A percentile compares a stretch with the other conserved stretches of the same genome.
These are phyloP conservation scores for Oncorhynchus tshawytscha DNA, from an alignment of 2,113 vertebrate genomes.

Conservation along the genomic window DNA sequence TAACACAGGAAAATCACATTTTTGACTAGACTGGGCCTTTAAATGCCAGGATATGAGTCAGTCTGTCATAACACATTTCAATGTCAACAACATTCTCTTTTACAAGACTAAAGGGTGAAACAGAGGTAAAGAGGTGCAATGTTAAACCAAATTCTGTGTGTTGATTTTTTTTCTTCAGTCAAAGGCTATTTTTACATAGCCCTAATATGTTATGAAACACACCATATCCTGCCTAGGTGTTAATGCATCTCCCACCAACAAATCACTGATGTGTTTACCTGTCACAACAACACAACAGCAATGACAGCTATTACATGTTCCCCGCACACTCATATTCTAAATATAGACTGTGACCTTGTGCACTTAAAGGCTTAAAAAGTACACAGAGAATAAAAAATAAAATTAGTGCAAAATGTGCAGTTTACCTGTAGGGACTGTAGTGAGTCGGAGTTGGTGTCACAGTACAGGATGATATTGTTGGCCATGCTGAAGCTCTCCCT, in stretches of 20 bases:
- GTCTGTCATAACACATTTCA: background rate
- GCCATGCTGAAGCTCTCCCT: slow-evolving; percentile 99
- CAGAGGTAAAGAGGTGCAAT: background rate
- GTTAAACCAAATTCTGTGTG: background rate
- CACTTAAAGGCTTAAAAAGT: no score
- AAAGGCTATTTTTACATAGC: background rate
- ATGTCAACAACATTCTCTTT: background rate
- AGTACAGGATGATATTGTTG: slow-evolving; percentile 98
- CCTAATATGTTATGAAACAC: slow-evolving; percentile 4
- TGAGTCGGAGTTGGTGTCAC: slow-evolving; percentile 89
- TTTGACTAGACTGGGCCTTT: no score
- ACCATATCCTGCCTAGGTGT: background rate
- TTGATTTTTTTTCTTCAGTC: background rate
- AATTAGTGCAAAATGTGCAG: background rate
- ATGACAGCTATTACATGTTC: slow-evolving; percentile 6
- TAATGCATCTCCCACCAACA: slow-evolving; percentile 20
- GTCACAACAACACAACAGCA: background rate
- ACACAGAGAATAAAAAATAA: no score
- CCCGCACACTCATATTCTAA: slow-evolving; percentile 12
- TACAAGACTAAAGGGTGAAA: background rate
- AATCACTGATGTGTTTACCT: slow-evolving; percentile 4
- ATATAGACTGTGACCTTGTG: slow-evolving; percentile 10
- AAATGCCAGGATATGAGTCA: background rate
- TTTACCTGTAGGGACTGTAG: slow-evolving; percentile 94
- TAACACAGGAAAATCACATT: no score